These are phyloP conservation scores for Asbolus verrucosus DNA, from an alignment of 1,140 invertebrate species.

Conservation along the genomic window DNA sequence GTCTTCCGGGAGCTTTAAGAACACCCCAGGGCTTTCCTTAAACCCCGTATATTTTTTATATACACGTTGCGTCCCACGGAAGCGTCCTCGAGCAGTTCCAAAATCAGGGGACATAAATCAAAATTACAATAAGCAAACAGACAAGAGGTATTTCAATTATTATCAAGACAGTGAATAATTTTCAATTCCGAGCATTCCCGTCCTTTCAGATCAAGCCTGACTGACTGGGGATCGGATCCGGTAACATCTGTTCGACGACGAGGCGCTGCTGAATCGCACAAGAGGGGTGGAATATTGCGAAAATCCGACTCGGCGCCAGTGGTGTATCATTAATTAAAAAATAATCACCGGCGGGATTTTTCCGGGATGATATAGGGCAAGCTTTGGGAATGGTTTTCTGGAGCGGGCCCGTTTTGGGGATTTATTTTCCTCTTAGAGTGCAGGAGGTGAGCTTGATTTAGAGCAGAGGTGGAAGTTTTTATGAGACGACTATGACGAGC, in stretches of 20 bases:
- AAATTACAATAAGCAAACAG: slow-evolving; percentile 56
- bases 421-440: too few relatives aligned
- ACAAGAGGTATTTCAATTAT: slow-evolving; percentile 60
- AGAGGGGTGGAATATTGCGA: slow-evolving; percentile 51
- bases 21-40: slow-evolving; percentile 27
- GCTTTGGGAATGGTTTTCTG: too few relatives aligned
- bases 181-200: slow-evolving; percentile 58
- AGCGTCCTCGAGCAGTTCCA: slow-evolving; percentile 10
- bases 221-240: slow-evolving; percentile 50
- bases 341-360: slow-evolving; percentile 1
- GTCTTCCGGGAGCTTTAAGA: slow-evolving; percentile 37
- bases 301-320: slow-evolving; percentile 31
- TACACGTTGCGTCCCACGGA: slow-evolving; percentile 10
- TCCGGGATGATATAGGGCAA: too few relatives aligned
- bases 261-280: too few relatives aligned
- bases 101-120: slow-evolving; percentile 51
- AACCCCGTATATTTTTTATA: slow-evolving; percentile 15
- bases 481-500: background rate
- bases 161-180: slow-evolving; percentile 59
- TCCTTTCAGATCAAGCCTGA: slow-evolving; percentile 39
- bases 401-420: too few relatives aligned
- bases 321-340: slow-evolving; percentile 7
- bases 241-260: slow-evolving; percentile 58
- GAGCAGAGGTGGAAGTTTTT: slow-evolving; percentile 15
- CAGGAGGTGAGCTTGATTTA: too few relatives aligned